phyloP scores from a whole-genome alignment of 2,113 vertebrate species.

The Uria lomvia region DNA sequence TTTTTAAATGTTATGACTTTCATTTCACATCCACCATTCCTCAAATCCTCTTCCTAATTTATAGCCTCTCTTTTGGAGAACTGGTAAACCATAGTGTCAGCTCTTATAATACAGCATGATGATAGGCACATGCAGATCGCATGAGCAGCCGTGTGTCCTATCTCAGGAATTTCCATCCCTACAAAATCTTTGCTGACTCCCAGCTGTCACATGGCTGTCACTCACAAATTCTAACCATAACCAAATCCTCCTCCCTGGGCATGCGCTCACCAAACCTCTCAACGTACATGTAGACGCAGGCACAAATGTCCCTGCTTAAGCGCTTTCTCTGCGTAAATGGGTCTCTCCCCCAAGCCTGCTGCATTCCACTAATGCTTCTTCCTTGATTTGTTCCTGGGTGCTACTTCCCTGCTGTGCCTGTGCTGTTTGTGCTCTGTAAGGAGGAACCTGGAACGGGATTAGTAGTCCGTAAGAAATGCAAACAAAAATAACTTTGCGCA shows the following conservation, averaged over 20 bases:
- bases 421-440: neutral
- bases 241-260: constrained; percentile 10
- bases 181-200: constrained; percentile 39
- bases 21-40: constrained; percentile 13
- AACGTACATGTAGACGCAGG: fast-evolving
- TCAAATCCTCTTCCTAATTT: constrained; percentile 33
- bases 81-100: constrained; percentile 47
- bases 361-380: neutral
- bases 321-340: neutral
- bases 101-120: constrained; percentile 56
- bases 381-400: neutral
- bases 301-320: neutral
- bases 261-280: constrained; percentile 34
- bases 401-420: neutral
- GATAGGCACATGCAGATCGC: constrained; percentile 33
- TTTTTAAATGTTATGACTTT: constrained; percentile 11
- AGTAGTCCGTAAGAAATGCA: neutral
- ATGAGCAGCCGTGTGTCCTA: constrained; percentile 24
- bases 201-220: constrained; percentile 65
- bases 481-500: neutral
- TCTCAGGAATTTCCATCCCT: constrained; percentile 44
- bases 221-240: constrained; percentile 60
- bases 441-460: neutral
- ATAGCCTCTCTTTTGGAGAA: constrained; percentile 52
- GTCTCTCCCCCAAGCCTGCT: neutral